Conservation (phyloP, 64 coral and sea anemone genomes). For the Montipora efflorescens region DNA sequence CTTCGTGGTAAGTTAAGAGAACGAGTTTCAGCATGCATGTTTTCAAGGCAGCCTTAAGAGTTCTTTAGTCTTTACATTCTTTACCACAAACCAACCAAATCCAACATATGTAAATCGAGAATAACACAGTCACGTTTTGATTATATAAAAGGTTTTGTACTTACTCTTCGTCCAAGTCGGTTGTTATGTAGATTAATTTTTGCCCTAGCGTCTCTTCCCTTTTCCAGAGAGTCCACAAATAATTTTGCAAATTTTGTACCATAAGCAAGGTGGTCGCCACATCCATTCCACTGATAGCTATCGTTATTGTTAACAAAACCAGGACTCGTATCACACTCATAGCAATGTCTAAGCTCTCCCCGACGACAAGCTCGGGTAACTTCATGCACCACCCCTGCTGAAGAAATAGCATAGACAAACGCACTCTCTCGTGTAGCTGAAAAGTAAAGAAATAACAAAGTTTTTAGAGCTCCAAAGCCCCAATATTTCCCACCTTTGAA, state of each 20-base stretch:
- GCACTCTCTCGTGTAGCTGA: slow-evolving; percentile 88
- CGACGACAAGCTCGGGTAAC: slow-evolving; percentile 82
- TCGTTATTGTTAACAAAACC: slow-evolving; percentile 21
- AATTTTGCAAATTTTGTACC: slow-evolving; percentile 75
- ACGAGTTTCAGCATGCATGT: background rate
- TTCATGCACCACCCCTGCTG: slow-evolving; percentile 92
- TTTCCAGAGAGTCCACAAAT: slow-evolving; percentile 92
- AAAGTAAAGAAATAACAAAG: background rate
- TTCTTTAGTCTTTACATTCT: background rate
- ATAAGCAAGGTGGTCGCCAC: slow-evolving; percentile 85
- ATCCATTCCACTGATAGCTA: slow-evolving; percentile 90
- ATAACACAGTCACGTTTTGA: background rate
- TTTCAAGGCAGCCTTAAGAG: background rate
- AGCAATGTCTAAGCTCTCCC: slow-evolving; percentile 77
- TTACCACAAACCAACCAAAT: background rate
- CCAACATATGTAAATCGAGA: background rate
- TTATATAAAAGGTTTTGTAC: background rate
- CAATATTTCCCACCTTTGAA: too few species aligned
- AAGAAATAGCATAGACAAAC: slow-evolving; percentile 88
- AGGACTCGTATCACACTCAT: slow-evolving; percentile 44
- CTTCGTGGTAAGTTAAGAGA: too few species aligned
- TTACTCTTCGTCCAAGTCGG: slow-evolving; percentile 83
- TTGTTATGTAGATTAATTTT: slow-evolving; percentile 99
- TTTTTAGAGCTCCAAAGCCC: background rate
- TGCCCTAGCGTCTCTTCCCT: slow-evolving; percentile 75